These are phyloP conservation scores for Rhodophaea formosa DNA, from an alignment of 2,888 invertebrate species.

Conservation along the genomic window DNA sequence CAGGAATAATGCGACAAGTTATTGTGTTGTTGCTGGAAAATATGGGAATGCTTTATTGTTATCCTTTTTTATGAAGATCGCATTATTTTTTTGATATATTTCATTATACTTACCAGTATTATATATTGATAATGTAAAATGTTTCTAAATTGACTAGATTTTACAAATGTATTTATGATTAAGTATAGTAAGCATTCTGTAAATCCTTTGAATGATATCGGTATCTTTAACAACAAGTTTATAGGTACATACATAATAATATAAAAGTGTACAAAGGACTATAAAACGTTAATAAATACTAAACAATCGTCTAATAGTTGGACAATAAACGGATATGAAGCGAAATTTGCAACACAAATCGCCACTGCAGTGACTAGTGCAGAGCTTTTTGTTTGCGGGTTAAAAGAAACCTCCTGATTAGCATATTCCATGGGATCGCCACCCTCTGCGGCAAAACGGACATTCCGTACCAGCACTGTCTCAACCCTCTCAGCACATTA, in stretches of 20 bases:
- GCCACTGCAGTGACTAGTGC: conserved; percentile 79
- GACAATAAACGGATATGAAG: conserved; percentile 25
- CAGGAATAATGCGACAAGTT: conserved; percentile 18
- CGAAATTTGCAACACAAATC: conserved; percentile 78
- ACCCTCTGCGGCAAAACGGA: conserved; percentile 48
- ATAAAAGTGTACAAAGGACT: conserved; percentile 30
- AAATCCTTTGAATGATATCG: not conserved
- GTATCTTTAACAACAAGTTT: not conserved
- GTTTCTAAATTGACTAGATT: not conserved
- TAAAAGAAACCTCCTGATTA: conserved; percentile 74
- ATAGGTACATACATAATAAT: too few species aligned
- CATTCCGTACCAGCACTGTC: conserved; percentile 38
- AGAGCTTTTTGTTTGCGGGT: conserved; percentile 77
- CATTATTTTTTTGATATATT: not conserved
- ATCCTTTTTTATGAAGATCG: not conserved
- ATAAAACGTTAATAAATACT: conserved; percentile 35
- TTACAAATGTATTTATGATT: not conserved
- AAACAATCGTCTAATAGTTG: conserved; percentile 7
- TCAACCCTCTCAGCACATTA: conserved; percentile 58
- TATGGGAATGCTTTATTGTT: not conserved
- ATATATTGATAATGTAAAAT: not conserved
- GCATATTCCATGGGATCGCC: conserved; percentile 70
- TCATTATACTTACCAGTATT: not conserved
- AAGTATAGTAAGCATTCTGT: not conserved
- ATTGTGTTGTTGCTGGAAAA: conserved; percentile 6